Evolutionary conservation across 2,797 vertebrate genomes (phyloP).

Genomic region (Pogoniulus pusillus): DNA sequence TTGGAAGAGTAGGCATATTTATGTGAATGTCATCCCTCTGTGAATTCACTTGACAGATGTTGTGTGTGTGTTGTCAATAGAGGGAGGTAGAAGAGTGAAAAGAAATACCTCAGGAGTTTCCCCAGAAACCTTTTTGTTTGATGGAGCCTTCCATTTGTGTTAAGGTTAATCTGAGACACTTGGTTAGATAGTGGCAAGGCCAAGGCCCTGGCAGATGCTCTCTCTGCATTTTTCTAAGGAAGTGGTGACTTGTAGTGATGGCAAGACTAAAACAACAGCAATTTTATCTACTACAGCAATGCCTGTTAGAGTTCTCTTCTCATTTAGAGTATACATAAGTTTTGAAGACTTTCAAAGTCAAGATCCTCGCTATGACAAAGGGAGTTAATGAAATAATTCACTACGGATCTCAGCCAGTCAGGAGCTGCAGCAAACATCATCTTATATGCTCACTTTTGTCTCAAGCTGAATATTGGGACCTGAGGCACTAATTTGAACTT

Average conservation of each 20-base stretch:
- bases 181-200: not conserved
- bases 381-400: not conserved
- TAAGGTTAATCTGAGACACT: not conserved
- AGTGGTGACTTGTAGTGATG: not conserved
- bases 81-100: not conserved
- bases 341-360: not conserved
- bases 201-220: not conserved
- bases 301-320: not conserved
- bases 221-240: not conserved
- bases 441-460: not conserved
- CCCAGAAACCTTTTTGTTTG: not conserved
- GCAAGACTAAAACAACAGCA: not conserved
- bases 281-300: not conserved
- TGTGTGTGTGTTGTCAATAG: not conserved
- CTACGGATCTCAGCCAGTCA: not conserved
- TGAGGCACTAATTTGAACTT: not conserved
- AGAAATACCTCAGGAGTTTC: not conserved
- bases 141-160: not conserved
- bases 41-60: not conserved
- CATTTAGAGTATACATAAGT: not conserved
- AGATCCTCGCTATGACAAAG: not conserved
- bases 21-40: not conserved
- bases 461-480: not conserved
- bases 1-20: not conserved
- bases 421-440: not conserved